Evolutionary conservation across 2,888 invertebrate genomes (phyloP).

Genomic region (Cryptocheilus praepositus): DNA sequence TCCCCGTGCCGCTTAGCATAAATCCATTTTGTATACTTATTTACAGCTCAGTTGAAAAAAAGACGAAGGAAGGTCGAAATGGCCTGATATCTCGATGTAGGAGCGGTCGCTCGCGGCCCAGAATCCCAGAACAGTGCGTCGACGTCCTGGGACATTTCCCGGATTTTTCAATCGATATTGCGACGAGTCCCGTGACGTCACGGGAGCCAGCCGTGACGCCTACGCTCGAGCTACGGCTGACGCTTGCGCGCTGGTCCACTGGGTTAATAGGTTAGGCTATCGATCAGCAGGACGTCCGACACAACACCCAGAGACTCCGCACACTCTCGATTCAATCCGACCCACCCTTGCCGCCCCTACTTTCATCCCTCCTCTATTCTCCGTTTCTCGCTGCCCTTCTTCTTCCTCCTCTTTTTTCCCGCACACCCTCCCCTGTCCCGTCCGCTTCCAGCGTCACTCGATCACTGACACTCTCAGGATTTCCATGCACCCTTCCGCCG

Average conservation of each 20-base stretch:
- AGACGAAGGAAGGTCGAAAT: conserved; percentile 11
- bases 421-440: background rate
- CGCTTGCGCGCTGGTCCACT: conserved; percentile 59
- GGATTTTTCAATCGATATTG: conserved; percentile 68
- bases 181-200: conserved; percentile 67
- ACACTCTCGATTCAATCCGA: conserved; percentile 58
- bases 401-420: background rate
- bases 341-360: conserved; percentile 41
- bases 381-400: background rate
- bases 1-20: too few relatives aligned
- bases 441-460: conserved; percentile 20
- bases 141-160: conserved; percentile 65
- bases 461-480: conserved; percentile 40
- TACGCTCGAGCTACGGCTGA: conserved; percentile 30
- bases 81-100: conserved; percentile 28
- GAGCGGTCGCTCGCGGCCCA: conserved; percentile 47
- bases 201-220: conserved; percentile 59
- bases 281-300: conserved; percentile 66
- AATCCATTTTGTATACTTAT: too few relatives aligned
- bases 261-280: conserved; percentile 74
- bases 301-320: conserved; percentile 42
- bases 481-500: conserved; percentile 31
- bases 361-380: background rate
- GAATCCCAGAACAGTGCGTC: conserved; percentile 55
- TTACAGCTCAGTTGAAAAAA: too few relatives aligned